Evolutionary conservation across 2,797 vertebrate species (phyloP).

Genomic region (Sciurus carolinensis): DNA sequence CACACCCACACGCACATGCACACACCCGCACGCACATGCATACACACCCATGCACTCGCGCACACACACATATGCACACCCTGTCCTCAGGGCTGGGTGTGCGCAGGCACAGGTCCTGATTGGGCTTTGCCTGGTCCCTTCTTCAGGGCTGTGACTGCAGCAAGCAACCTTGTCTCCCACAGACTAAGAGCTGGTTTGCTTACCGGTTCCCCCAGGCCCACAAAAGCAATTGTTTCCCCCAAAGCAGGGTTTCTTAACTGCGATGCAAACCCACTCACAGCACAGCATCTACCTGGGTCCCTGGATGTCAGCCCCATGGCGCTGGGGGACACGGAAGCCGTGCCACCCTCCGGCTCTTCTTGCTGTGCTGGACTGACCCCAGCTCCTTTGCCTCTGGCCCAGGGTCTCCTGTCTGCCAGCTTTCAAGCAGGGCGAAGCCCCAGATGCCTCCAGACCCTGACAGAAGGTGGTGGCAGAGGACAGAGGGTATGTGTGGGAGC

Average conservation of each 20-base stretch:
- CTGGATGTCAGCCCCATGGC: neutral
- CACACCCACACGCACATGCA: too few species aligned
- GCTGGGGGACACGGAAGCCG: neutral
- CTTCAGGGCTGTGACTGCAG: neutral
- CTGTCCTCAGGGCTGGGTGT: too few species aligned
- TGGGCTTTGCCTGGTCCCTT: neutral
- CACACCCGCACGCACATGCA: too few species aligned
- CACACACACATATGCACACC: too few species aligned
- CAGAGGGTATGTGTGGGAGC: rapidly evolving
- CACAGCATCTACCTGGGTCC: neutral
- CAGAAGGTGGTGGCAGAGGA: neutral
- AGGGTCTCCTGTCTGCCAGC: neutral
- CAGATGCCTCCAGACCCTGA: neutral
- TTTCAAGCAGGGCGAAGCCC: neutral
- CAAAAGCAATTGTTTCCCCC: neutral
- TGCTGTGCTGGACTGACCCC: neutral
- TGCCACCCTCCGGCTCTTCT: neutral
- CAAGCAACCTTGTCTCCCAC: neutral
- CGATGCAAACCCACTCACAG: neutral
- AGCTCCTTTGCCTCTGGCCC: neutral
- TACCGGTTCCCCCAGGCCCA: neutral
- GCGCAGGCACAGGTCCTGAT: too few species aligned
- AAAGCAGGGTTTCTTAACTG: rapidly evolving
- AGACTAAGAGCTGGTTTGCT: neutral
- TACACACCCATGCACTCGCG: too few species aligned